Evolutionary conservation across 2,888 invertebrate species (phyloP).

Genomic region (Apodemia mormo): DNA sequence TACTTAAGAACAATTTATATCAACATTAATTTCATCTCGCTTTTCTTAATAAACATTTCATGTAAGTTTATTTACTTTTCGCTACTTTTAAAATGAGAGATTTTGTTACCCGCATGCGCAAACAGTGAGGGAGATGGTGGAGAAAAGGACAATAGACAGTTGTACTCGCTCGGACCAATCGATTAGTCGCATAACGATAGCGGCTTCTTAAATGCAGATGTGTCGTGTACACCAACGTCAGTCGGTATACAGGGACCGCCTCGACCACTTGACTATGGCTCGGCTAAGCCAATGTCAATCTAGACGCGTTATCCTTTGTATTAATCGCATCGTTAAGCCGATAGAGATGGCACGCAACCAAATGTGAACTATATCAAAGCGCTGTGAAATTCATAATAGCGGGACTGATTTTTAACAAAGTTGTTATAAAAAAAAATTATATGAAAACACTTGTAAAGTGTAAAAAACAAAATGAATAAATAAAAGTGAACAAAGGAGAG

Average conservation of each 20-base stretch:
- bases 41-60: constrained; percentile 66
- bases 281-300: constrained; percentile 45
- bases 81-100: constrained; percentile 69
- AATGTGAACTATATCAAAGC: constrained; percentile 49
- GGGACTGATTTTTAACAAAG: constrained; percentile 20
- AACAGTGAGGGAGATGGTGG: constrained; percentile 55
- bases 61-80: constrained; percentile 78
- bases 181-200: constrained; percentile 82
- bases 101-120: constrained; percentile 66
- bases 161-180: constrained; percentile 78
- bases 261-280: constrained; percentile 61
- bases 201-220: constrained; percentile 82
- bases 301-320: constrained; percentile 62
- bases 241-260: constrained; percentile 71
- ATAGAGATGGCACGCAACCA: constrained; percentile 51
- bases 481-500: constrained; percentile 73
- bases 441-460: constrained; percentile 53
- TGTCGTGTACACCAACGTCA: constrained; percentile 77
- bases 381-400: constrained; percentile 39
- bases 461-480: constrained; percentile 49
- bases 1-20: background rate
- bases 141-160: constrained; percentile 65
- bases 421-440: constrained; percentile 28
- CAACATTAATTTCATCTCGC: constrained; percentile 38
- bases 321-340: constrained; percentile 52